Evolutionary conservation across 2,888 invertebrate genomes (phyloP).

Genomic region (Ennomos erosarius): DNA sequence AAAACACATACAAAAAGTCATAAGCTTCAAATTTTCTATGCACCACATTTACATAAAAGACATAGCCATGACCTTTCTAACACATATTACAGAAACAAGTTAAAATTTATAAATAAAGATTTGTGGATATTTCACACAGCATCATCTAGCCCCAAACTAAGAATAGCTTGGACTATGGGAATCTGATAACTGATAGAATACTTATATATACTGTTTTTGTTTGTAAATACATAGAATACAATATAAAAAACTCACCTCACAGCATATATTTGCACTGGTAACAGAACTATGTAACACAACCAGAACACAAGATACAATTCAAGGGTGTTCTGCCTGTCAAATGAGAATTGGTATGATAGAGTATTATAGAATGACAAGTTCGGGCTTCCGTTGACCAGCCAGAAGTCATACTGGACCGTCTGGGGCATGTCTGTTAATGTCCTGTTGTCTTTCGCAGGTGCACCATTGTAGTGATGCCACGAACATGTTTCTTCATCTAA

Average conservation of each 20-base stretch:
- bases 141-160: no score
- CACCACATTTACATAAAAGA: no score
- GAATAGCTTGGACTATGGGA: no score
- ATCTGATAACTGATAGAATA: no score
- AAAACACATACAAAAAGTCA: no score
- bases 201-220: no score
- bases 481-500: conserved; percentile 91
- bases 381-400: conserved; percentile 98
- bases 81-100: neutral
- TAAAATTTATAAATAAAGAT: no score
- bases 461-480: conserved; percentile 90
- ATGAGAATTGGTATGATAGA: conserved; percentile 97
- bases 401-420: conserved; percentile 91
- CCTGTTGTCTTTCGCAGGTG: conserved; percentile 65
- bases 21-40: no score
- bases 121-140: no score
- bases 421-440: conserved; percentile 69
- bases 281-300: conserved; percentile 92
- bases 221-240: no score
- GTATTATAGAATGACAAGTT: conserved; percentile 94
- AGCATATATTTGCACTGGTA: conserved; percentile 96
- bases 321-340: conserved; percentile 96
- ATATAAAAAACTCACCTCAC: conserved; percentile 85
- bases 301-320: conserved; percentile 96
- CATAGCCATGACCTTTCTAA: no score